Percentiles rank a stretch among this genome's conserved stretches.
These are phyloP conservation scores for Cyrtorhinus lividipennis DNA, from an alignment of 1,140 invertebrate species.

Conservation along the genomic window DNA sequence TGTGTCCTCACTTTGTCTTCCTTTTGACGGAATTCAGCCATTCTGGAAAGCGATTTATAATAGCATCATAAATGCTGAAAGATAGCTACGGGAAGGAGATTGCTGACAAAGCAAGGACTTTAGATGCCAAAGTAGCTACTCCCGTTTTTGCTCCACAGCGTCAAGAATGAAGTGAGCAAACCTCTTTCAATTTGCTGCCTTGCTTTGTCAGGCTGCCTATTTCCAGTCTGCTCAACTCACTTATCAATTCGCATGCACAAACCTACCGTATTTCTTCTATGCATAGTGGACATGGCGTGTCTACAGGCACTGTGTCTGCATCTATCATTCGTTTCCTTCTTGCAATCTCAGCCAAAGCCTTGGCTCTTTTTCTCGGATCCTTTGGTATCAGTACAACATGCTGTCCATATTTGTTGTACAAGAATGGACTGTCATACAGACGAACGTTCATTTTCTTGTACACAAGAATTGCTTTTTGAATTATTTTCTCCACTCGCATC, in stretches of 20 bases:
- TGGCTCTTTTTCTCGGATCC: not conserved
- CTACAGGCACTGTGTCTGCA: not conserved
- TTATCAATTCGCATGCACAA: no score
- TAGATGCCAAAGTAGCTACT: no score
- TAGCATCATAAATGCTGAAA: no score
- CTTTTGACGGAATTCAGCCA: not conserved
- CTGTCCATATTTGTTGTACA: constrained; percentile 3
- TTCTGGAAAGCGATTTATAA: no score
- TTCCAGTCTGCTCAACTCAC: no score
- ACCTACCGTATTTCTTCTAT: not conserved
- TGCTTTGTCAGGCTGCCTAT: no score
- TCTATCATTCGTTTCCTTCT: not conserved
- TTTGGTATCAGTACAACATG: not conserved
- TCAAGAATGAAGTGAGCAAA: no score
- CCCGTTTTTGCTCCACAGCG: no score
- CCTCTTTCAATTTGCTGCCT: no score
- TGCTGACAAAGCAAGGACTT: no score
- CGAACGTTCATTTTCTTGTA: not conserved
- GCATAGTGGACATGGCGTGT: not conserved
- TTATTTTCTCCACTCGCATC: constrained; percentile 2
- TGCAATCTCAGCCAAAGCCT: not conserved
- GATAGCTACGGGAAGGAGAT: no score
- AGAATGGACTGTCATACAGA: not conserved
- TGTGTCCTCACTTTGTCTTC: constrained; percentile 1
- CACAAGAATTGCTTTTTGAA: not conserved